Evolutionary conservation across 2,113 vertebrate genomes (phyloP).

Genomic region (Clinocottus analis): DNA sequence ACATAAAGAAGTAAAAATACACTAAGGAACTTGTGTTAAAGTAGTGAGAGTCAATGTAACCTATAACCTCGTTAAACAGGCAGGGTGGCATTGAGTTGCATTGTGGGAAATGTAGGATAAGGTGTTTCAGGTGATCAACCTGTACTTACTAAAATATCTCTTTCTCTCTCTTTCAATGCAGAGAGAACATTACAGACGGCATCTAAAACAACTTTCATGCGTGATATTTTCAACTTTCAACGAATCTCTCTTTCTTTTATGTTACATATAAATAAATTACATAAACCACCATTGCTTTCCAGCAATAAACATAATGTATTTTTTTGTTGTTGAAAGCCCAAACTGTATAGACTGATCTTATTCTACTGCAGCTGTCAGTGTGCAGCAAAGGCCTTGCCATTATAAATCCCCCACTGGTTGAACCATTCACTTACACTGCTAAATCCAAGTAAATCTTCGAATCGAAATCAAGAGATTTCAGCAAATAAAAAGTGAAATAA

Average conservation of each 20-base stretch:
- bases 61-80: not conserved
- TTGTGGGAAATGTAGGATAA: not conserved
- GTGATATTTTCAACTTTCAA: not conserved
- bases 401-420: not conserved
- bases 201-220: not conserved
- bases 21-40: not conserved
- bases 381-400: not conserved
- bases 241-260: not conserved
- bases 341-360: not conserved
- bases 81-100: not conserved
- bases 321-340: not conserved
- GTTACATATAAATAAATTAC: not conserved
- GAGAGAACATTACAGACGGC: constrained; percentile 1
- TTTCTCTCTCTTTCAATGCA: not conserved
- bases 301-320: not conserved
- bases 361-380: not conserved
- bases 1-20: not conserved
- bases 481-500: constrained; percentile 29
- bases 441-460: not conserved
- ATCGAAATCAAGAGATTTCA: not conserved
- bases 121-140: not conserved
- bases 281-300: not conserved
- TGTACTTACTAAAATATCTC: not conserved
- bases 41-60: not conserved
- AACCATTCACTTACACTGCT: not conserved